These are phyloP conservation scores for Galemys pyrenaicus DNA, from an alignment of 2,113 vertebrate genomes.

Conservation along the genomic window DNA sequence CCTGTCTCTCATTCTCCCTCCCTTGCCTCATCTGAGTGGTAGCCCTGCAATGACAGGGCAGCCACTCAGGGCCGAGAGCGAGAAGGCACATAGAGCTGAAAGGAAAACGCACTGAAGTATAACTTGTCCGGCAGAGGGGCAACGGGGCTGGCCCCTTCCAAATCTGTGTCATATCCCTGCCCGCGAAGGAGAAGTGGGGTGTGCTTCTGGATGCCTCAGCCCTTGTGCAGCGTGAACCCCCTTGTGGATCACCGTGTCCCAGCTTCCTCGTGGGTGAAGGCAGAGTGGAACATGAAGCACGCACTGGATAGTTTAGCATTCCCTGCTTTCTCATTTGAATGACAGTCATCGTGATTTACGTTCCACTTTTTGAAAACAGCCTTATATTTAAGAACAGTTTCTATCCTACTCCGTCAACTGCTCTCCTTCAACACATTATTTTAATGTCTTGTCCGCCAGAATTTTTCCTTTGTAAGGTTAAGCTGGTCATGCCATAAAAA, in stretches of 20 bases:
- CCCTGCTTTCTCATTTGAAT: background rate
- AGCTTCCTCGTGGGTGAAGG: background rate
- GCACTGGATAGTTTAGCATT: background rate
- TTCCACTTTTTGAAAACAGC: slow-evolving; percentile 13
- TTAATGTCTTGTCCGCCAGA: slow-evolving; percentile 24
- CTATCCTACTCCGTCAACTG: slow-evolving; percentile 32
- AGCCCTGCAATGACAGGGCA: background rate
- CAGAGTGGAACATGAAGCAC: slow-evolving; percentile 9
- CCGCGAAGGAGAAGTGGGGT: background rate
- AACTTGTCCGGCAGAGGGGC: slow-evolving; percentile 1
- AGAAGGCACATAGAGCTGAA: slow-evolving; percentile 18
- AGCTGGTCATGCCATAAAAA: slow-evolving; percentile 56
- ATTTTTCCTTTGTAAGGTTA: slow-evolving; percentile 45
- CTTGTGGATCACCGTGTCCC: background rate
- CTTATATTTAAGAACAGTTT: slow-evolving; percentile 18
- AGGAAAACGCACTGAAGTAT: slow-evolving; percentile 4
- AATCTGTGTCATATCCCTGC: background rate
- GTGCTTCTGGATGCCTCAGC: background rate
- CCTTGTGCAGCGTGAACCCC: background rate
- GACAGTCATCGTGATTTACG: background rate
- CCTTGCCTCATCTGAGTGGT: background rate
- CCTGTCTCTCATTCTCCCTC: background rate
- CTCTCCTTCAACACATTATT: slow-evolving; percentile 41
- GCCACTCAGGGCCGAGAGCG: background rate
- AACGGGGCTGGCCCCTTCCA: background rate